A percentile compares a stretch with the other conserved stretches of the same genome.
These are phyloP conservation scores for Megalops atlanticus DNA, from an alignment of 2,113 vertebrate genomes.

Conservation along the genomic window DNA sequence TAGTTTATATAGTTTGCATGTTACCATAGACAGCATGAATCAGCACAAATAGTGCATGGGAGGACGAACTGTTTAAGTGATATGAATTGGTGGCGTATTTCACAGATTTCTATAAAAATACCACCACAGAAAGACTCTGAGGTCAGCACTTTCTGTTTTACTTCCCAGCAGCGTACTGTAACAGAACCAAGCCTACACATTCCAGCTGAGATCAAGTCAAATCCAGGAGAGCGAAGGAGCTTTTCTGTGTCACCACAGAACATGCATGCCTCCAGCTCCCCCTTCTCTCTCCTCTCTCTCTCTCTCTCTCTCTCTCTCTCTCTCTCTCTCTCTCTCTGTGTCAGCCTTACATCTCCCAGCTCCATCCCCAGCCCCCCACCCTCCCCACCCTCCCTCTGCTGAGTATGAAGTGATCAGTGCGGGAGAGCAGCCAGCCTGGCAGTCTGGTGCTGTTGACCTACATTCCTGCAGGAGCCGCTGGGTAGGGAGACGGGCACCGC, in stretches of 20 bases:
- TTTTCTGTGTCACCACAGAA: not conserved
- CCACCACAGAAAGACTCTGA: too few species aligned
- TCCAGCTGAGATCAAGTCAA: not conserved
- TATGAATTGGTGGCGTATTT: not conserved
- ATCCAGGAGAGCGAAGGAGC: not conserved
- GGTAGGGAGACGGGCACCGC: not conserved
- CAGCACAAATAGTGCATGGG: not conserved
- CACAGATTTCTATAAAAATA: not conserved
- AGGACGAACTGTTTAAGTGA: not conserved
- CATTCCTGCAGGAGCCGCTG: not conserved
- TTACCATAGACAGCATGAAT: not conserved
- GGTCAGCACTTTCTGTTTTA: too few species aligned
- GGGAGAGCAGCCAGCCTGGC: not conserved
- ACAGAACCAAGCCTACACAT: not conserved
- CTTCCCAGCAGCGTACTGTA: too few species aligned
- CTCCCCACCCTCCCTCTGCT: not conserved
- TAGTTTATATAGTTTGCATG: not conserved
- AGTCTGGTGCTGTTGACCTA: conserved; percentile 14
- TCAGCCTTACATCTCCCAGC: not conserved
- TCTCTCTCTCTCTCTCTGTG: not conserved
- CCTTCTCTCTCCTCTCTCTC: not conserved
- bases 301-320: not conserved
- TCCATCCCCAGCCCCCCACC: not conserved
- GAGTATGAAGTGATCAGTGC: not conserved
- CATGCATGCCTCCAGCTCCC: too few species aligned